phyloP scores from a whole-genome alignment of 2,888 invertebrate species.

The Caenorhabditis sp. region DNA sequence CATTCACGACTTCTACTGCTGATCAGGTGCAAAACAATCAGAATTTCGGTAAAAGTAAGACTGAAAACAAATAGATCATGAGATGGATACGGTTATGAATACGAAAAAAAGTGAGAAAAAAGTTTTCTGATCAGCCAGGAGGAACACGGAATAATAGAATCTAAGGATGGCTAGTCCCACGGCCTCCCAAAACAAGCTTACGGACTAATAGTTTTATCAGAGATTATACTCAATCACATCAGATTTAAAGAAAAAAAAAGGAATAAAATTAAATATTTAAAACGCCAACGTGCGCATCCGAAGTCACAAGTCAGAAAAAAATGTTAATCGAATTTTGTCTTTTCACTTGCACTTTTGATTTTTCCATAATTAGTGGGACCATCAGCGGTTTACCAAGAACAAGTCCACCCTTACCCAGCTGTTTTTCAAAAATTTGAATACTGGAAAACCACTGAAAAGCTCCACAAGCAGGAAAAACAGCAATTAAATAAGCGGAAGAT shows the following conservation, averaged over 20 bases:
- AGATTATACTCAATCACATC: conserved; percentile 31
- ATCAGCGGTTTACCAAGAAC: conserved; percentile 1
- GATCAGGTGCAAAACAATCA: conserved; percentile 20
- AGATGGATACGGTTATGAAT: no score
- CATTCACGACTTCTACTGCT: neutral
- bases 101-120: neutral
- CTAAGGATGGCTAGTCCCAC: no score
- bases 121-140: neutral
- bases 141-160: conserved; percentile 24
- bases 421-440: no score
- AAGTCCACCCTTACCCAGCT: no score
- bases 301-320: no score
- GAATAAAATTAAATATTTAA: conserved; percentile 12
- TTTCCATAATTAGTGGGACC: no score
- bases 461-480: conserved; percentile 13
- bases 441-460: conserved; percentile 15
- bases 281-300: neutral
- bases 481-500: conserved; percentile 12
- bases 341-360: no score
- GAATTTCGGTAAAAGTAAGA: neutral
- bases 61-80: neutral
- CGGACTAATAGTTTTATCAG: conserved; percentile 19
- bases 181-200: conserved; percentile 42
- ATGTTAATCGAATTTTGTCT: no score
- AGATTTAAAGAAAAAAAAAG: neutral